Base-by-base conservation (phyloP, 2,888 invertebrate genomes). In the Acanthopleura granulata region DNA sequence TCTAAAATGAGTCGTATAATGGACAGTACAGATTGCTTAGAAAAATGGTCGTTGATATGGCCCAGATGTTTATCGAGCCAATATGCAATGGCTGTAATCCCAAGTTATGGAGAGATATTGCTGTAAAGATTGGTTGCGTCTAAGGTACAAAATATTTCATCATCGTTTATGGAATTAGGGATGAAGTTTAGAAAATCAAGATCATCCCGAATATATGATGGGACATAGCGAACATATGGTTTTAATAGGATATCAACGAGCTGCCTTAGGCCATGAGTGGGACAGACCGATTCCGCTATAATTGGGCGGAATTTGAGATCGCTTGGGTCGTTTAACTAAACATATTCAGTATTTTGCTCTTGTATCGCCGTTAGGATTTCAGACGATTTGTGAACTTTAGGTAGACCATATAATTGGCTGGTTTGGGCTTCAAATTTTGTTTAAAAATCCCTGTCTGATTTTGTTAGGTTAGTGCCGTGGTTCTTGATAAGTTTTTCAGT, bases 61-160 rank as follows among this genome's bases (percentile, higher is more conserved):
- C n/a, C n/a, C n/a, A n/a, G n/a, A n/a, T n/a, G n/a, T n/a, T n/a
- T n/a, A n/a, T n/a, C n/a, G n/a, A n/a, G n/a, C n/a, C n/a, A n/a
- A n/a, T n/a, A n/a, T n/a, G n/a, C n/a, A n/a, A n/a, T 40, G 14
- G 76, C 76, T 49, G 30, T 61, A 16, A 75, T 50, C 14, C 74
- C 78, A 15, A 75, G 57, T 49, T 71, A 22, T n/a, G 73, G 72
- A n/a, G 76, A 74, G 15, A 78, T 78, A 61, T 77, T 74, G 49
- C 76, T 74, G 29, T 72, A 74, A 4, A 75, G 49, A 62, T n/a
- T 62, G 22, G 69, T 62, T 1, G 18, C n/a, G n/a, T n/a, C n/a
- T n/a, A n/a, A n/a, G n/a, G n/a, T n/a, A n/a, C n/a, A n/a, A n/a
- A n/a, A n/a, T n/a, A n/a, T n/a, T n/a, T n/a, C n/a, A n/a, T n/a